Evolutionary conservation across 1,140 invertebrate species (phyloP).

Genomic region (Zaprionus davidi): DNA sequence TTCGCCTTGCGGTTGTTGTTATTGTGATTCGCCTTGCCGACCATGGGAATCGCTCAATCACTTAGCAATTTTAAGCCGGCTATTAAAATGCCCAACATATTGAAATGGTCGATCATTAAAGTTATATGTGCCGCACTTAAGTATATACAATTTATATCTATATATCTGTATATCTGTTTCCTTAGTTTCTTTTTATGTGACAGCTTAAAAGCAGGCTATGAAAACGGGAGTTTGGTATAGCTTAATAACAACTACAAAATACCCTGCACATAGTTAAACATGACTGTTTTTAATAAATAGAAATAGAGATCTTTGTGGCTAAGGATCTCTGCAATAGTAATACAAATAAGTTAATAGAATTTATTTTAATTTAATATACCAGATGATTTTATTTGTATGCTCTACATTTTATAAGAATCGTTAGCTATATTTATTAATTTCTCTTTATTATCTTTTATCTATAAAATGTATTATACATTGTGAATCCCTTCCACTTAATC

Average conservation of each 20-base stretch:
- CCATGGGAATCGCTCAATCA: slow-evolving; percentile 44
- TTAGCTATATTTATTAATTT: too few relatives aligned
- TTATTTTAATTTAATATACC: too few relatives aligned
- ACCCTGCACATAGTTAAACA: not conserved
- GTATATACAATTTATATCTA: not conserved
- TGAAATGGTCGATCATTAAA: slow-evolving; percentile 36
- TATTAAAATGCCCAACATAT: slow-evolving; percentile 34
- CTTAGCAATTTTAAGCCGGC: slow-evolving; percentile 40
- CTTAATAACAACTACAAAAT: not conserved
- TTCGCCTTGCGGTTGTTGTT: not conserved
- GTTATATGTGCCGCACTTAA: slow-evolving; percentile 17
- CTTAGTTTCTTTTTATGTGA: not conserved
- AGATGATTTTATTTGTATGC: too few relatives aligned
- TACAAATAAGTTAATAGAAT: too few relatives aligned
- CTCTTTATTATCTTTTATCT: too few relatives aligned
- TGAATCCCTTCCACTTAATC: too few relatives aligned
- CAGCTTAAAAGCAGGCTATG: not conserved
- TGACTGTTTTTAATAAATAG: too few relatives aligned
- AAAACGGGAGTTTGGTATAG: not conserved
- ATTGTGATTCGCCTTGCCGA: not conserved
- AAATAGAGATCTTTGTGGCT: too few relatives aligned
- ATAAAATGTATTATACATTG: too few relatives aligned
- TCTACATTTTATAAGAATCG: too few relatives aligned
- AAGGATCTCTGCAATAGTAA: too few relatives aligned
- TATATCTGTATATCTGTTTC: not conserved